Percentiles rank a stretch among this genome's conserved stretches.
These are phyloP conservation scores for Odontomyia ornata DNA, from an alignment of 2,888 invertebrate species.

Conservation along the genomic window DNA sequence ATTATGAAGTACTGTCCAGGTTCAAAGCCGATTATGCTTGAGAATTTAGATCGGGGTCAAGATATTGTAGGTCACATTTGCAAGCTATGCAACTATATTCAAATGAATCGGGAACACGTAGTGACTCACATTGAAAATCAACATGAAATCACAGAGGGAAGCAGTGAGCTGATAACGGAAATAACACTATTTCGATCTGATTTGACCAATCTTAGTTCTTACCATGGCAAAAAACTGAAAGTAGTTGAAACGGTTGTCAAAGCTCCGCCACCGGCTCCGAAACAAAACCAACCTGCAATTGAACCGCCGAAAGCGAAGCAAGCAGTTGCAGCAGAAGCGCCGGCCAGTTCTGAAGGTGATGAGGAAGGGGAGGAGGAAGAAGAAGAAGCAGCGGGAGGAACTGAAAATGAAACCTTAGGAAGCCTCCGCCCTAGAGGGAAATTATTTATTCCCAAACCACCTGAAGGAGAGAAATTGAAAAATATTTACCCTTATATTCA, in stretches of 20 bases:
- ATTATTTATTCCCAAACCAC: background rate
- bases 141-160: constrained; percentile 53
- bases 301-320: background rate
- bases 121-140: constrained; percentile 68
- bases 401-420: background rate
- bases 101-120: constrained; percentile 70
- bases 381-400: background rate
- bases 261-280: background rate
- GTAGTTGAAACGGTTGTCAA: background rate
- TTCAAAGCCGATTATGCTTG: constrained; percentile 10
- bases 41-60: constrained; percentile 5
- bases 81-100: constrained; percentile 77
- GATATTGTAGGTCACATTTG: constrained; percentile 70
- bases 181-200: constrained; percentile 19
- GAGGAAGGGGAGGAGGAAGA: background rate
- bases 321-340: background rate
- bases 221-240: background rate
- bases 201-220: background rate
- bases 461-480: constrained; percentile 4
- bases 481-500: constrained; percentile 38
- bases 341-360: too few relatives aligned
- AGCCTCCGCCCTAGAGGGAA: background rate
- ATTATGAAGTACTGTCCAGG: constrained; percentile 30
- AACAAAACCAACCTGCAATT: background rate
- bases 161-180: constrained; percentile 44